phyloP scores from a whole-genome alignment of 2,888 invertebrate species.

The Temnothorax ravouxi region DNA sequence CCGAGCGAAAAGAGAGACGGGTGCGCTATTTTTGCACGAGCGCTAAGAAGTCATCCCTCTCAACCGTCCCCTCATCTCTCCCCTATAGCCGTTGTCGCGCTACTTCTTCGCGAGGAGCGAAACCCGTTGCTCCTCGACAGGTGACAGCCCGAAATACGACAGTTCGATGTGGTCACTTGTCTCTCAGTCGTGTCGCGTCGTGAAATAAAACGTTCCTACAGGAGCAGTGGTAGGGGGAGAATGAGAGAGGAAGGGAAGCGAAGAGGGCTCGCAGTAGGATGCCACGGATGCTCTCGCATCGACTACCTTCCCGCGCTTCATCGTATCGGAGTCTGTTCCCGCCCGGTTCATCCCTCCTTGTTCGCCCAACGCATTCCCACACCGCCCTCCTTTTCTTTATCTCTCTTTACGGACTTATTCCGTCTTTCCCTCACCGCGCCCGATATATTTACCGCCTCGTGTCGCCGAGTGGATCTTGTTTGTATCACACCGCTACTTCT shows the following conservation, averaged over 20 bases:
- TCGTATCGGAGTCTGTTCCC: constrained; percentile 57
- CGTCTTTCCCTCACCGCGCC: constrained; percentile 58
- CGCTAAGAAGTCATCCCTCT: constrained; percentile 59
- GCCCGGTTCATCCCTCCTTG: constrained; percentile 39
- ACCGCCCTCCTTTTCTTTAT: constrained; percentile 34
- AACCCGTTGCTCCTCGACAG: constrained; percentile 73
- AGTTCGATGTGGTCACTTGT: constrained; percentile 61
- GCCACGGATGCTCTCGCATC: constrained; percentile 56
- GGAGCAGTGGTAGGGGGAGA: constrained; percentile 13
- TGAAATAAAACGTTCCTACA: constrained; percentile 79
- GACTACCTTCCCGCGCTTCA: constrained; percentile 55
- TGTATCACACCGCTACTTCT: constrained; percentile 82
- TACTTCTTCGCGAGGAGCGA: constrained; percentile 70
- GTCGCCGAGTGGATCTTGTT: constrained; percentile 84
- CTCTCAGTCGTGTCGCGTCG: constrained; percentile 77
- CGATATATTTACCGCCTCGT: constrained; percentile 82
- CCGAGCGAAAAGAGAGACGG: constrained; percentile 45
- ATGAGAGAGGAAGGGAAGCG: constrained; percentile 12
- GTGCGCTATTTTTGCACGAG: constrained; percentile 63
- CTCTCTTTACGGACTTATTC: constrained; percentile 50
- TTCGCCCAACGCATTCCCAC: constrained; percentile 29
- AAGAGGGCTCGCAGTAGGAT: constrained; percentile 41
- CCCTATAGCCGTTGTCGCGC: constrained; percentile 47
- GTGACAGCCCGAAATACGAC: constrained; percentile 74
- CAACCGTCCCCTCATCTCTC: neutral